Conservation (phyloP, 2,113 vertebrate species). For the Chauna torquata region DNA sequence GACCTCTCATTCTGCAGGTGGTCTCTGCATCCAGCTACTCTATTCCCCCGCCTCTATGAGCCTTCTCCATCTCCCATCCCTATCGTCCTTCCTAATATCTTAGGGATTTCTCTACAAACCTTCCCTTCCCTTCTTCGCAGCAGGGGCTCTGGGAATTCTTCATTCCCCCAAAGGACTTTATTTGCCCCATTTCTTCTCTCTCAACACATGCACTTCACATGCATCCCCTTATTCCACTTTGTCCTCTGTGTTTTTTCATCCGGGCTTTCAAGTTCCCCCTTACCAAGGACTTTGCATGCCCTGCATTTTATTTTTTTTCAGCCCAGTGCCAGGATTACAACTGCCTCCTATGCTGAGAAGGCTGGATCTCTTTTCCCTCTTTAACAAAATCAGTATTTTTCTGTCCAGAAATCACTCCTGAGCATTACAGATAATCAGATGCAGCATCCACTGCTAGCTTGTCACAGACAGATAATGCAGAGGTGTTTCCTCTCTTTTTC, state of each 20-base stretch:
- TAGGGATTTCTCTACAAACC: background rate
- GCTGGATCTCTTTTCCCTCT: background rate
- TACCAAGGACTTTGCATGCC: background rate
- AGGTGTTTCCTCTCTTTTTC: background rate
- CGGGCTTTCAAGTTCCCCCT: background rate
- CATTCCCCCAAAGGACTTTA: background rate
- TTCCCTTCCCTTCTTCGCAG: background rate
- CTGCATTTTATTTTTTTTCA: background rate
- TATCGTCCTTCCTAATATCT: background rate
- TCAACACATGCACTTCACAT: background rate
- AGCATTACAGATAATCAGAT: background rate
- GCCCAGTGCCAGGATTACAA: background rate
- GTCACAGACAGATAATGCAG: background rate
- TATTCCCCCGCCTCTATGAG: accelerated
- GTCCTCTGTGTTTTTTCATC: background rate
- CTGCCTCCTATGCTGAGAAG: background rate
- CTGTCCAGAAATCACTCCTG: background rate
- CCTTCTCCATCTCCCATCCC: background rate
- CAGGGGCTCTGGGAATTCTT: background rate
- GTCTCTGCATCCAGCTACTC: background rate
- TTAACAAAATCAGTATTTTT: background rate
- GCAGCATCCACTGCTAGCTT: background rate
- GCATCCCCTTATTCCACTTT: background rate
- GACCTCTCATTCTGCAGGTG: background rate
- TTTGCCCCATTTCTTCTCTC: background rate